phyloP scores from a whole-genome alignment of 2,888 invertebrate species.

The Carcina quercana region DNA sequence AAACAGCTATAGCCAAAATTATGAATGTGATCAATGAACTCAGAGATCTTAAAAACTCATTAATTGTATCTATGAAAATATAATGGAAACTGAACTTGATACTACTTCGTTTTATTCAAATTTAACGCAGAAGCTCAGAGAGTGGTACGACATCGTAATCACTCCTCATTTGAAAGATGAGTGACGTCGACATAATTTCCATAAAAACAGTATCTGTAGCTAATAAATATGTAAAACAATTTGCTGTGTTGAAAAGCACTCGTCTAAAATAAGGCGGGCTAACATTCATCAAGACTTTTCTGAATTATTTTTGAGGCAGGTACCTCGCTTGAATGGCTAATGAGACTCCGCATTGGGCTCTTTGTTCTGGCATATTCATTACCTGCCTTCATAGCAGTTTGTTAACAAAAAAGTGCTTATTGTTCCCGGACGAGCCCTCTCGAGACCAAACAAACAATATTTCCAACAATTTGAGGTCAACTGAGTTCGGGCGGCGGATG shows the following conservation, averaged over 20 bases:
- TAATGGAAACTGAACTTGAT: too few relatives aligned
- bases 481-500: slow-evolving; percentile 41
- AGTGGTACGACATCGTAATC: too few relatives aligned
- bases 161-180: too few relatives aligned
- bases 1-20: too few relatives aligned
- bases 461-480: slow-evolving; percentile 59
- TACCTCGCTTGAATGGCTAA: slow-evolving; percentile 59
- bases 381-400: slow-evolving; percentile 51
- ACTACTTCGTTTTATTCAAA: too few relatives aligned
- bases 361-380: slow-evolving; percentile 69
- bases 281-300: slow-evolving; percentile 58
- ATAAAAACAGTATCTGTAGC: background rate
- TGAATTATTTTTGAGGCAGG: slow-evolving; percentile 62
- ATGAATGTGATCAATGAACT: too few relatives aligned
- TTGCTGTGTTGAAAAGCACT: slow-evolving; percentile 20
- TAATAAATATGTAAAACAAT: slow-evolving; percentile 20
- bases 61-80: too few relatives aligned
- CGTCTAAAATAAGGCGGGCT: slow-evolving; percentile 31
- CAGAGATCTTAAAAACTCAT: too few relatives aligned
- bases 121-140: too few relatives aligned
- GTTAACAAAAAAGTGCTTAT: slow-evolving; percentile 52
- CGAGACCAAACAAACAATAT: slow-evolving; percentile 53
- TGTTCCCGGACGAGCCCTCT: slow-evolving; percentile 42
- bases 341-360: slow-evolving; percentile 51
- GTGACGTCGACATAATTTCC: too few relatives aligned